Evolutionary conservation across 2,888 invertebrate species (phyloP).

Genomic region (Allacma fusca): DNA sequence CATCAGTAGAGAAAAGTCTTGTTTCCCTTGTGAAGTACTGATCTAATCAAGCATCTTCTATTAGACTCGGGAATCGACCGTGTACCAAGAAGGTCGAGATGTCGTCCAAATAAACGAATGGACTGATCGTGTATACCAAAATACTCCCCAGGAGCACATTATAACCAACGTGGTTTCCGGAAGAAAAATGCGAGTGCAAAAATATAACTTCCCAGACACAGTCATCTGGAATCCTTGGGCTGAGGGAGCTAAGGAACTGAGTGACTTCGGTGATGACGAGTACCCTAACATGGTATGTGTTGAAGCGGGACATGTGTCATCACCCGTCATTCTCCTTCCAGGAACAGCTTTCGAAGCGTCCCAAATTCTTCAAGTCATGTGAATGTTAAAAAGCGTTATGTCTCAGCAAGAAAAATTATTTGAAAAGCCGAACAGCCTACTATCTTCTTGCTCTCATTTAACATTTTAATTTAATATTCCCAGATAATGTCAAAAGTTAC

Average conservation of each 20-base stretch:
- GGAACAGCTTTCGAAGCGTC: constrained; percentile 92
- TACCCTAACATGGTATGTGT: constrained; percentile 97
- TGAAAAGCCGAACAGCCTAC: background rate
- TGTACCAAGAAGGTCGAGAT: constrained; percentile 90
- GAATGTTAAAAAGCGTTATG: constrained; percentile 46
- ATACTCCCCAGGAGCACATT: constrained; percentile 87
- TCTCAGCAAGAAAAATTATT: constrained; percentile 5
- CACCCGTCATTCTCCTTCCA: constrained; percentile 85
- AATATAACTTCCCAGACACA: constrained; percentile 86
- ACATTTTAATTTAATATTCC: constrained; percentile 10
- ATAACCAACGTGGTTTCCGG: constrained; percentile 92
- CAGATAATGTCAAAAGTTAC: background rate
- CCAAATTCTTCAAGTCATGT: constrained; percentile 82
- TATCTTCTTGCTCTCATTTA: background rate
- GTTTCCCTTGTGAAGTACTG: too few relatives aligned
- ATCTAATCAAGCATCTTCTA: too few relatives aligned
- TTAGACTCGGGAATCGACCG: constrained; percentile 81
- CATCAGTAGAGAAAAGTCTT: background rate
- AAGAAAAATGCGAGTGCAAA: constrained; percentile 89
- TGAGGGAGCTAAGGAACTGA: constrained; percentile 89
- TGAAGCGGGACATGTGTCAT: constrained; percentile 89
- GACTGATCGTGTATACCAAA: constrained; percentile 79
- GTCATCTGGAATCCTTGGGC: constrained; percentile 98
- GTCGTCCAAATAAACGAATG: constrained; percentile 89
- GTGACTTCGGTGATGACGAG: constrained; percentile 96